Conservation (phyloP, 2,888 invertebrate genomes). For the Conchocele bisecta region DNA sequence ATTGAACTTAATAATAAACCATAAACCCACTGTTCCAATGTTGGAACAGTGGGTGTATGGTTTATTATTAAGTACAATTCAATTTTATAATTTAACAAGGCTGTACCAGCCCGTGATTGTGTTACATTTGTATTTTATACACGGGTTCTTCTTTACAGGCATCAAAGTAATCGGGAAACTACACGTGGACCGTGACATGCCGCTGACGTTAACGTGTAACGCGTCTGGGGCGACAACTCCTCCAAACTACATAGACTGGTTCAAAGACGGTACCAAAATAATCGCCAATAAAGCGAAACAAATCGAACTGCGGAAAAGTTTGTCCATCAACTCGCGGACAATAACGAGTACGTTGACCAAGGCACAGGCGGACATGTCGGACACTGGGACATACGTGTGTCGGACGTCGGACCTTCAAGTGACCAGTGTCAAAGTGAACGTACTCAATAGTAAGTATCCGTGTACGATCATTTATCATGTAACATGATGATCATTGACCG, state of each 20-base stretch:
- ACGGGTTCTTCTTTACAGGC: conserved; percentile 53
- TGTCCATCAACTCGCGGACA: conserved; percentile 59
- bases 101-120: no score
- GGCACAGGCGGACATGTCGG: conserved; percentile 60
- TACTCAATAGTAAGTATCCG: conserved; percentile 74
- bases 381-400: conserved; percentile 72
- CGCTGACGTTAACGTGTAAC: conserved; percentile 56
- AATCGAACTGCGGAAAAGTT: conserved; percentile 45
- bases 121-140: no score
- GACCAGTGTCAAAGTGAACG: conserved; percentile 67
- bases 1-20: no score
- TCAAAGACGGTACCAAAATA: conserved; percentile 62
- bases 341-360: conserved; percentile 68
- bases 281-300: conserved; percentile 25
- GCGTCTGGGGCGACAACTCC: conserved; percentile 59
- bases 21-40: no score
- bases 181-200: conserved; percentile 54
- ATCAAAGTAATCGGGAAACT: conserved; percentile 55
- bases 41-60: no score
- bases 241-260: conserved; percentile 64
- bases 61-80: no score
- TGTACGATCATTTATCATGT: no score
- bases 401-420: conserved; percentile 67
- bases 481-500: no score
- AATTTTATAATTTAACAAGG: no score